These are phyloP conservation scores for Pseudolaguvia tuberculata DNA, from an alignment of 2,113 vertebrate species.

Conservation along the genomic window DNA sequence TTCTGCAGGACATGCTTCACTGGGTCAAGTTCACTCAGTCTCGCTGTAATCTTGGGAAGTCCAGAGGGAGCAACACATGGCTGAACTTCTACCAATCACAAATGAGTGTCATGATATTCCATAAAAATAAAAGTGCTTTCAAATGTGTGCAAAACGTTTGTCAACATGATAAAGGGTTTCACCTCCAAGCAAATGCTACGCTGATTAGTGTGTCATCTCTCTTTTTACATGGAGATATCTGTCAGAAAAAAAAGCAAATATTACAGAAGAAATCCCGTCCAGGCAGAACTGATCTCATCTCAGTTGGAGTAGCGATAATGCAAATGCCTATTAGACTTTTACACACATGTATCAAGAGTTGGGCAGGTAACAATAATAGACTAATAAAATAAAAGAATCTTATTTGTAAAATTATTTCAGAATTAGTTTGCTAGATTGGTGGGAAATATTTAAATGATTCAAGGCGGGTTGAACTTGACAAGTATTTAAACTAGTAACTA, in stretches of 20 bases:
- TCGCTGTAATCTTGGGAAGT: conserved; percentile 23
- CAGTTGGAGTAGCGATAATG: not conserved
- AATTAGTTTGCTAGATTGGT: too few species aligned
- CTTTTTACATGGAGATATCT: not conserved
- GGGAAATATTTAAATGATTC: too few species aligned
- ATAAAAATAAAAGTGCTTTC: not conserved
- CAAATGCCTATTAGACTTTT: not conserved
- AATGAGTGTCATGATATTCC: conserved; percentile 5
- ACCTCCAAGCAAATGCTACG: conserved; percentile 7
- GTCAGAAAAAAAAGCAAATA: not conserved
- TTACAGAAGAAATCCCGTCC: not conserved
- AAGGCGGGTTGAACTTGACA: too few species aligned
- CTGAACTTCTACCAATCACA: conserved; percentile 10
- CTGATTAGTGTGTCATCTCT: conserved; percentile 4
- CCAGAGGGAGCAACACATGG: conserved; percentile 14
- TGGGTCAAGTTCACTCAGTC: conserved; percentile 44
- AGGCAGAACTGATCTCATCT: not conserved
- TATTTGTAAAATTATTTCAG: too few species aligned
- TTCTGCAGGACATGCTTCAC: conserved; percentile 23
- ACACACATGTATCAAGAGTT: not conserved
- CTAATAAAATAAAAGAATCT: not conserved
- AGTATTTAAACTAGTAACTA: too few species aligned
- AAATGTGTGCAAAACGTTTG: conserved; percentile 3
- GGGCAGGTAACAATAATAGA: not conserved
- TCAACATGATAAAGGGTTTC: conserved; percentile 2